Evolutionary conservation across 2,888 invertebrate species (phyloP).

Genomic region (Beris chalybata): DNA sequence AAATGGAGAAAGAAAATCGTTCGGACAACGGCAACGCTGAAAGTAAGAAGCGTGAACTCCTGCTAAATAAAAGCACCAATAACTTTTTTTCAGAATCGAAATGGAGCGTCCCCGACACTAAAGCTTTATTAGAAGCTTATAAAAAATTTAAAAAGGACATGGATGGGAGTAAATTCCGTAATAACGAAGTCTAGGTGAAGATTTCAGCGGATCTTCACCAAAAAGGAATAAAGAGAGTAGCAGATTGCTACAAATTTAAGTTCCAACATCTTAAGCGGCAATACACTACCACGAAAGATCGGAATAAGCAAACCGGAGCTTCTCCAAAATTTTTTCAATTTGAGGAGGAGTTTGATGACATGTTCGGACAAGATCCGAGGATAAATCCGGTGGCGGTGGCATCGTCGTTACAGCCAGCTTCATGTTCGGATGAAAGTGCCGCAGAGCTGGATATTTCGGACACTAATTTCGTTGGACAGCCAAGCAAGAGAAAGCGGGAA

Average conservation of each 20-base stretch:
- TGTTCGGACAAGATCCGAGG: not conserved
- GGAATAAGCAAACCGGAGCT: not conserved
- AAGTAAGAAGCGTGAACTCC: no score
- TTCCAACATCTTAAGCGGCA: not conserved
- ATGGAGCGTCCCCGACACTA: no score
- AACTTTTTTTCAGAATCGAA: no score
- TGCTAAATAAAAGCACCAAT: no score
- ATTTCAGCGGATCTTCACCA: no score
- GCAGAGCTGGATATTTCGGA: not conserved
- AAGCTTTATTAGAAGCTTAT: no score
- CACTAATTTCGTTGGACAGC: no score
- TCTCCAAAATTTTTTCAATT: not conserved
- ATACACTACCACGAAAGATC: not conserved
- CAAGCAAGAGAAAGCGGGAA: not conserved
- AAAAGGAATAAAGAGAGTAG: not conserved
- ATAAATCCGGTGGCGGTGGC: not conserved
- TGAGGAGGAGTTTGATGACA: not conserved
- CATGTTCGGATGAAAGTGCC: not conserved
- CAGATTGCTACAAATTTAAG: not conserved
- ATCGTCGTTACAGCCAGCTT: not conserved
- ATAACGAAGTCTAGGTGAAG: no score
- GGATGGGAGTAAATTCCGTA: no score
- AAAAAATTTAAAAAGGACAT: no score
- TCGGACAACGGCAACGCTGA: no score
- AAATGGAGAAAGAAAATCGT: no score